Evolutionary conservation across 2,888 invertebrate species (phyloP).

Genomic region (Drosophila sordidula): DNA sequence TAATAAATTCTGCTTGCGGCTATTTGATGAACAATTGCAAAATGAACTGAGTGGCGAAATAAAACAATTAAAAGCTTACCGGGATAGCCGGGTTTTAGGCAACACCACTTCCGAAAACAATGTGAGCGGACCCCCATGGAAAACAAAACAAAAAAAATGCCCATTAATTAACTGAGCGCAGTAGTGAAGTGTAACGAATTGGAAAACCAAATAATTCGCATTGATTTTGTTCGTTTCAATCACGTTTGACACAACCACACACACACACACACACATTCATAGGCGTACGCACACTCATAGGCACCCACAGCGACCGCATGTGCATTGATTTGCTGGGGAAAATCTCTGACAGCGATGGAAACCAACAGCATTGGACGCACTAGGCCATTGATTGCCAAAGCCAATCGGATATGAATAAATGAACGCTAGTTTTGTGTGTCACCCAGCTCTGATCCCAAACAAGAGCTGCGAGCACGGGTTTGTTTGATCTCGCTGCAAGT

Average conservation of each 20-base stretch:
- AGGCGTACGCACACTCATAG: constrained; percentile 2
- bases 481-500: constrained; percentile 31
- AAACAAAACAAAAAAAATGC: constrained; percentile 19
- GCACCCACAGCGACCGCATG: constrained; percentile 58
- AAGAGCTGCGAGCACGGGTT: constrained; percentile 25
- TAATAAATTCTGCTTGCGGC: constrained; percentile 73
- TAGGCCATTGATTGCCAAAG: constrained; percentile 78
- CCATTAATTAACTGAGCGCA: constrained; percentile 74
- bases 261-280: constrained; percentile 4
- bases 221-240: constrained; percentile 75
- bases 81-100: constrained; percentile 29
- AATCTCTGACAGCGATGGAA: constrained; percentile 60
- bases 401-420: constrained; percentile 76
- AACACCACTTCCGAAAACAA: not conserved
- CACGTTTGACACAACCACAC: constrained; percentile 47
- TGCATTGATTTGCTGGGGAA: constrained; percentile 71
- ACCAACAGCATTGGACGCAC: constrained; percentile 37
- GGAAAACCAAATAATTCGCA: constrained; percentile 81
- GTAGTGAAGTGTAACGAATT: constrained; percentile 75
- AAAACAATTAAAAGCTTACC: constrained; percentile 64
- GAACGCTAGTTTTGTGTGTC: constrained; percentile 51
- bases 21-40: constrained; percentile 69
- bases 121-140: not conserved
- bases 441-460: constrained; percentile 31
- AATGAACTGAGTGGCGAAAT: constrained; percentile 41